Base-by-base conservation (phyloP, 1,140 invertebrate species). In the Steinernema khuongi region DNA sequence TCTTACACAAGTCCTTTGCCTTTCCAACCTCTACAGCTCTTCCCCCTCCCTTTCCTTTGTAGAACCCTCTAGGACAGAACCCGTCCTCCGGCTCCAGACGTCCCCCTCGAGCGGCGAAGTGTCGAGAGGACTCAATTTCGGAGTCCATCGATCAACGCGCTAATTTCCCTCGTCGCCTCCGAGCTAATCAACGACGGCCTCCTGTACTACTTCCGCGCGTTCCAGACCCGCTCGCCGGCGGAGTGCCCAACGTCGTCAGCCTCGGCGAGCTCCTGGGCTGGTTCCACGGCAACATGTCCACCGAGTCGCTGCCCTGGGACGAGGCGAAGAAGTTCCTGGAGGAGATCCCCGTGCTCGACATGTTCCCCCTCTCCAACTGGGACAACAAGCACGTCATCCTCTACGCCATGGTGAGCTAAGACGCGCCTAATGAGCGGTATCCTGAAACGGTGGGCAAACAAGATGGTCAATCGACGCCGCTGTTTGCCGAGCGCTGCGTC, bases 371-470 rank as follows among this genome's bases (percentile, higher is more conserved):
- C 7, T 14, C 7, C 50, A 60, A 60, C 50, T 60, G 50, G 50
- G 50, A 60, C 50, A 60, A 60, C 50, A 60, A 60, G 22, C 7
- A 60, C 50, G 50, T 60, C 50, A 60, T 60, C 50, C 19, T 60
- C 7, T 60, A 60, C 26, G 50, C 50, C 4, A 60, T 60, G 50
- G 50, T 60, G 26, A 60, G 50, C 22, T n/a, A n/a, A n/a, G n/a
- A n/a, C n/a, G n/a, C n/a, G n/a, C n/a, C n/a, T n/a, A n/a, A n/a
- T n/a, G n/a, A n/a, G n/a, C n/a, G n/a, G n/a, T n/a, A n/a, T n/a
- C n/a, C n/a, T n/a, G n/a, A n/a, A n/a, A n/a, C 50, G 50, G 4
- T 14, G 26, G 26, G 50, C 50, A 60, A 60, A 60, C 50, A 60
- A 60, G 14, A n/a, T 60, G 50, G 14, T 7, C 50, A 22, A 17